phyloP scores from a whole-genome alignment of 2,113 vertebrate genomes.

The Mormyrus lacerda region DNA sequence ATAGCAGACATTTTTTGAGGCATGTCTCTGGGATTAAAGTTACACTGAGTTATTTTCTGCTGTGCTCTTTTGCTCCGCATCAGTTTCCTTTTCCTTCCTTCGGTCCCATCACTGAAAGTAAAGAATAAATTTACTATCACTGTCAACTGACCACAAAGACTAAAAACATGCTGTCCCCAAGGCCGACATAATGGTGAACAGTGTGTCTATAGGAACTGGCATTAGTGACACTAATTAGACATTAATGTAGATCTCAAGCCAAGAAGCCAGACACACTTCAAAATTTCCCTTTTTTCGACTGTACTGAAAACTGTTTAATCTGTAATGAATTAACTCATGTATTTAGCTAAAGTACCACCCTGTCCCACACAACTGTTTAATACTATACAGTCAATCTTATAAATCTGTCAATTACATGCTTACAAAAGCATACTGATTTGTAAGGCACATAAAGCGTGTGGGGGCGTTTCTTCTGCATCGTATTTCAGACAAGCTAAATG shows the following conservation, averaged over 20 bases:
- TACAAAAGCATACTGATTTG: neutral
- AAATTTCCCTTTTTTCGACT: neutral
- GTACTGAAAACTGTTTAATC: neutral
- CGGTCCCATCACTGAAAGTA: neutral
- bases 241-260: neutral
- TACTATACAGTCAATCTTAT: neutral
- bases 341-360: neutral
- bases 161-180: neutral
- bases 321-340: neutral
- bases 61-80: neutral
- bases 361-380: neutral
- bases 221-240: neutral
- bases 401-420: neutral
- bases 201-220: neutral
- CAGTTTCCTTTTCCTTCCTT: neutral
- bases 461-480: neutral
- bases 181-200: neutral
- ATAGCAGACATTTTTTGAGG: constrained; percentile 28
- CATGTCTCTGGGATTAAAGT: constrained; percentile 28
- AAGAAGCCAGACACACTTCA: neutral
- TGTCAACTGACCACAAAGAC: neutral
- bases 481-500: neutral
- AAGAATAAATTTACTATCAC: neutral
- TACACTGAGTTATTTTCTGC: constrained; percentile 29
- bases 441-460: neutral